These are phyloP conservation scores for Prinia subflava DNA, from an alignment of 2,113 vertebrate species.

Conservation along the genomic window DNA sequence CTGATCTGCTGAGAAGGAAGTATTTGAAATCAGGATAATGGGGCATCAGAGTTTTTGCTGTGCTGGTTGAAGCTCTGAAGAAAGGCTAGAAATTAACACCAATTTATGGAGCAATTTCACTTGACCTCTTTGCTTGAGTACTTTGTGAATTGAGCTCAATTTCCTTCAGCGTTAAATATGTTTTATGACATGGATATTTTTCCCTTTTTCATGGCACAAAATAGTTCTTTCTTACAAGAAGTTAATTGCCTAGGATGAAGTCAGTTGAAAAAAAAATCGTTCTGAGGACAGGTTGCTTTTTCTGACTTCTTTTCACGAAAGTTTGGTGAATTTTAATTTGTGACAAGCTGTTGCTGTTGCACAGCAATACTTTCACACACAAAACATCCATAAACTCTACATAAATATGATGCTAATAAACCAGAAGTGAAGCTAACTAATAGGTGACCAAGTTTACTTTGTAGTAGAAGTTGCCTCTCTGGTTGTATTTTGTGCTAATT, in stretches of 20 bases:
- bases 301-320: not conserved
- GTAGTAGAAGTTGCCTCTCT: not conserved
- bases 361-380: not conserved
- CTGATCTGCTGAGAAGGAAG: not conserved
- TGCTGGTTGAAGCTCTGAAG: not conserved
- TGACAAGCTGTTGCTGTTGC: not conserved
- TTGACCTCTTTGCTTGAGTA: not conserved
- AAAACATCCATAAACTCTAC: not conserved
- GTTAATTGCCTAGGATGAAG: not conserved
- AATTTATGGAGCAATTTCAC: not conserved
- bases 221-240: not conserved
- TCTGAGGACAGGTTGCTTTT: not conserved
- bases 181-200: not conserved
- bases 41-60: not conserved
- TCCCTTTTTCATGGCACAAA: not conserved
- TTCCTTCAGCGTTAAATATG: not conserved
- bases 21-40: slow-evolving; percentile 7
- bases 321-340: not conserved
- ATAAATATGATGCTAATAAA: not conserved
- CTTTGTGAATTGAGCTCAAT: slow-evolving; percentile 17
- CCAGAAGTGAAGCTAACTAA: not conserved
- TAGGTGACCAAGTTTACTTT: not conserved
- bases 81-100: not conserved
- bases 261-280: not conserved
- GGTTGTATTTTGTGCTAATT: not conserved